phyloP scores from a whole-genome alignment of 1,140 invertebrate genomes.

The Drosophila simulans region DNA sequence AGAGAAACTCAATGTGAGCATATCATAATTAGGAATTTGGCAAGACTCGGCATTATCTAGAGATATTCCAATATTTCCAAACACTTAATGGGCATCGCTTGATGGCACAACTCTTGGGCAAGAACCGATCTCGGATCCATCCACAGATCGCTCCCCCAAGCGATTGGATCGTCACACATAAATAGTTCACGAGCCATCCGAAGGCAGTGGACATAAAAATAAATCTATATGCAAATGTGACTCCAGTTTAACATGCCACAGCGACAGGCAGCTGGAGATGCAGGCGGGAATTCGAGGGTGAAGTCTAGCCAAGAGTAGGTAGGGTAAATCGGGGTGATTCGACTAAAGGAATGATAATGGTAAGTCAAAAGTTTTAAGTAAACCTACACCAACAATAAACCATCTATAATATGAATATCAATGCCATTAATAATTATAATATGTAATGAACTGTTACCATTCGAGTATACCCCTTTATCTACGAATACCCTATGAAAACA shows the following conservation, averaged over 20 bases:
- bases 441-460: not conserved
- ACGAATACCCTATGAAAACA: constrained; percentile 11
- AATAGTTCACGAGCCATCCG: constrained; percentile 38
- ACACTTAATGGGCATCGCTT: constrained; percentile 36
- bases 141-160: constrained; percentile 7
- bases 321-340: constrained; percentile 6
- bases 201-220: constrained; percentile 69
- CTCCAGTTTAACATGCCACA: constrained; percentile 53
- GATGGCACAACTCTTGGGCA: constrained; percentile 12
- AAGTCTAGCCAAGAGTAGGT: constrained; percentile 41
- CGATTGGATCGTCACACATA: constrained; percentile 47
- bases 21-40: constrained; percentile 70
- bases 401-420: no score
- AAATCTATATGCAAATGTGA: constrained; percentile 78
- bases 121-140: constrained; percentile 4
- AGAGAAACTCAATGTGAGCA: constrained; percentile 54
- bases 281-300: constrained; percentile 9
- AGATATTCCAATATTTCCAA: constrained; percentile 53
- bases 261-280: constrained; percentile 3
- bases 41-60: constrained; percentile 28
- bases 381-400: no score
- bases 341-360: not conserved
- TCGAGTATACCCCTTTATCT: not conserved
- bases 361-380: not conserved
- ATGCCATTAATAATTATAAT: no score